A percentile compares a stretch with the other conserved stretches of the same genome.
These are phyloP conservation scores for Sinodicranocentrus sp. DNA, from an alignment of 2,888 invertebrate genomes.

Conservation along the genomic window DNA sequence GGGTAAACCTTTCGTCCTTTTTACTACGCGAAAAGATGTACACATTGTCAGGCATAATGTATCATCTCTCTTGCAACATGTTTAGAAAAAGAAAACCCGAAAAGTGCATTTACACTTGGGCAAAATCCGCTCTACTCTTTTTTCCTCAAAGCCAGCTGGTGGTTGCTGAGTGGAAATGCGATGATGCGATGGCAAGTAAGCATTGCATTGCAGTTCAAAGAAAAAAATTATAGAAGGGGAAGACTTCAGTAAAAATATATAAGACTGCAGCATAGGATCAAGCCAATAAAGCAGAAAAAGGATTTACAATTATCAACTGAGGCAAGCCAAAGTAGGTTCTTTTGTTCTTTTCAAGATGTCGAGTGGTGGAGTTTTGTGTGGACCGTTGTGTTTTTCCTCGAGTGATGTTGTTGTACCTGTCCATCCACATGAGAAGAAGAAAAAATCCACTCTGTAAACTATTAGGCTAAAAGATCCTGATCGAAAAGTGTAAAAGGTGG, in stretches of 20 bases:
- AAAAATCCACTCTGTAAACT: no score
- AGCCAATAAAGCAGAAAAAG: slow-evolving; percentile 6
- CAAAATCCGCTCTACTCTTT: slow-evolving; percentile 16
- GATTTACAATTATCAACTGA: neutral
- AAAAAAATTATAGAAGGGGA: neutral
- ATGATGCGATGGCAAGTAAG: slow-evolving; percentile 29
- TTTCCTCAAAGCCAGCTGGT: slow-evolving; percentile 16
- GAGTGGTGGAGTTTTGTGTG: slow-evolving; percentile 35
- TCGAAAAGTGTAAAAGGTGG: no score
- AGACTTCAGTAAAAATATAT: no score
- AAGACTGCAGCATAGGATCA: neutral
- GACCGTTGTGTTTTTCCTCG: slow-evolving; percentile 58
- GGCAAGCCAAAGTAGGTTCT: neutral
- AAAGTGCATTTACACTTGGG: slow-evolving; percentile 27
- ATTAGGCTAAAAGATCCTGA: no score
- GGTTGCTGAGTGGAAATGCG: neutral
- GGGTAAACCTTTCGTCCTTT: slow-evolving; percentile 35
- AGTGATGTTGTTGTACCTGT: slow-evolving; percentile 23
- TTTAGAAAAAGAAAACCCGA: slow-evolving; percentile 27
- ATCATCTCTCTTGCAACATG: no score
- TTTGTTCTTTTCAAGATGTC: slow-evolving; percentile 38
- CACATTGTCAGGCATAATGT: no score
- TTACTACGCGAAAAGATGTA: no score
- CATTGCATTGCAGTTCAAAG: neutral
- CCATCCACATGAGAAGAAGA: no score